Evolutionary conservation across 1,140 invertebrate species (phyloP), one percentile per base, ranked within the genome.

Genomic region (Pseudomyrmex concolor): DNA sequence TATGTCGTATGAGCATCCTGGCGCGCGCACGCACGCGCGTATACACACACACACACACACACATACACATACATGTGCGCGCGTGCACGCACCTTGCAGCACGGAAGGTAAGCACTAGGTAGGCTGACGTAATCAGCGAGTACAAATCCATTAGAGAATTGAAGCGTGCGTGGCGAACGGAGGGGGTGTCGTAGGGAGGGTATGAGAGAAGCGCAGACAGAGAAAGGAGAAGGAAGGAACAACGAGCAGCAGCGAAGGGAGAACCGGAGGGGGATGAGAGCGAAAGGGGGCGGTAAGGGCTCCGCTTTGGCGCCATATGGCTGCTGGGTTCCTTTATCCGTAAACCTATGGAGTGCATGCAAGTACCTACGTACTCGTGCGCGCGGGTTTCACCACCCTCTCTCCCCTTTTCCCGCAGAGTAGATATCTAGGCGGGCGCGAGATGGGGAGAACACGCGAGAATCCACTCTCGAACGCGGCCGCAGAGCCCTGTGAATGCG

Each of bases 91-190:
- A 86, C 66, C 66, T 80, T 80, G 54, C 22, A 80, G 19, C 54
- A 50, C 59, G 15, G 34, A 78, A 71, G 25, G 68, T 73, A 81
- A 57, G 57, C 63, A 62, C 17, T n/a, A 83, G 73, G 76, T 66
- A 66, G 55, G 25, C 48, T 62, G 70, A 72, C 84, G 83, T 88
- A 88, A 89, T 88, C 84, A 85, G 64, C 84, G 73, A 81, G 73
- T 68, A 90, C 89, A 91, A 91, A 90, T 85, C 88, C 87, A 90
- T 89, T 89, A 89, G 87, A 90, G 89, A 90, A 90, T 85, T 85
- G 81, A 89, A 84, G 72, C 68, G 70, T 72, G 60, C 34, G 60
- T 73, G 66, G 60, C 54, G 25, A 43, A 51, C 54, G 54, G 15
- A 22, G 71, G 70, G 70, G 55, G 5, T 34, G 34, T 34, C 68